Conservation (phyloP, 2,888 invertebrate genomes). For the Charanyca ferruginea region DNA sequence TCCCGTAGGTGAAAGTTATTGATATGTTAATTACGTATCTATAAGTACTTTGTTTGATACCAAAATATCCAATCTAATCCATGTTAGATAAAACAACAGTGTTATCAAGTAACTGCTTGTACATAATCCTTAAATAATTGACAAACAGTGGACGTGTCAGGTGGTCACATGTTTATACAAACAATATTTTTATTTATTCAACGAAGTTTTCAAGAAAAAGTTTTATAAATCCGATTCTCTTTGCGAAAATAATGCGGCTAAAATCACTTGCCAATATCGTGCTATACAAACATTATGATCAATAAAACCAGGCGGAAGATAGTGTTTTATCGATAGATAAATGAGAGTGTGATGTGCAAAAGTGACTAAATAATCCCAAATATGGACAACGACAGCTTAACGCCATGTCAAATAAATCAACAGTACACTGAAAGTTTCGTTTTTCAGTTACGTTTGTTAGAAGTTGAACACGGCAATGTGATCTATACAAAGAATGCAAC, state of each 20-base stretch:
- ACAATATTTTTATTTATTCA: not conserved
- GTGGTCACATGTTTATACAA: constrained; percentile 1
- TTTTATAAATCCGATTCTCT: not conserved
- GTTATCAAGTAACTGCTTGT: constrained; percentile 51
- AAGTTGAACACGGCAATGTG: constrained; percentile 63
- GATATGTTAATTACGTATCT: constrained; percentile 55
- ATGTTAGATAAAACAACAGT: constrained; percentile 50
- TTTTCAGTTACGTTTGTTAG: constrained; percentile 9
- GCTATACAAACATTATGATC: constrained; percentile 15
- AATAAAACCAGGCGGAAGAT: constrained; percentile 29
- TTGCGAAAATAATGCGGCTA: constrained; percentile 1
- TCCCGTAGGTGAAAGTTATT: constrained; percentile 41
- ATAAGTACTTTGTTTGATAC: constrained; percentile 47
- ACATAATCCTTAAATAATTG: constrained; percentile 52
- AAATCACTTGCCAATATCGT: not conserved
- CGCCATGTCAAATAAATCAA: constrained; percentile 34
- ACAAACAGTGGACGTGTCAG: constrained; percentile 44
- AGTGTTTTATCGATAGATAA: constrained; percentile 30
- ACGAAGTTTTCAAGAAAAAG: not conserved
- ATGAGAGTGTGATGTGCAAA: constrained; percentile 23
- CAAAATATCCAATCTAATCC: constrained; percentile 65
- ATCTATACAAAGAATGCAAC: constrained; percentile 65
- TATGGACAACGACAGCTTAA: constrained; percentile 38
- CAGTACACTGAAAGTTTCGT: constrained; percentile 11
- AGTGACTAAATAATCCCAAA: constrained; percentile 38